A percentile compares a stretch with the other conserved stretches of the same genome.
phyloP scores from a whole-genome alignment of 2,797 vertebrate species.

The Uromys caudimaculatus region DNA sequence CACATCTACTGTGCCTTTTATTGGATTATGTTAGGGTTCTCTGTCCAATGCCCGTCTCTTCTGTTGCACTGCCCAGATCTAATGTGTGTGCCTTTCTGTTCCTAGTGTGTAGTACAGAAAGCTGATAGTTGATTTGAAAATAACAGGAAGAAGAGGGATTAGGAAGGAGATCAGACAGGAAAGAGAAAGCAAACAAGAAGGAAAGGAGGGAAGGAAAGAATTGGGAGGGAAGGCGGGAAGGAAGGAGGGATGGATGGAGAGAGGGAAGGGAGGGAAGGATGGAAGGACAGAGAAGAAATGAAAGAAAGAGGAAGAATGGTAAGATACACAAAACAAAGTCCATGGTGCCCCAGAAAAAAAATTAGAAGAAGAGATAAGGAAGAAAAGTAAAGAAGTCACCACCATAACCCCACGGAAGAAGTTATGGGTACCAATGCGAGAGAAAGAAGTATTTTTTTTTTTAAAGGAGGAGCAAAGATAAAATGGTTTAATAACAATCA shows the following conservation, averaged over 20 bases:
- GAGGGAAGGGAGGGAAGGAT: accelerated
- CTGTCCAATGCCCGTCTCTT: background rate
- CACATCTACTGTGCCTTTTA: background rate
- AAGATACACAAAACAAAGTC: background rate
- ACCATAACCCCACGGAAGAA: too few relatives aligned
- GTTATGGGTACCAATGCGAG: background rate
- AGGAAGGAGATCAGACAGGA: conserved; percentile 12
- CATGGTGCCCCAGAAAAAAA: background rate
- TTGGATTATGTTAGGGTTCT: background rate
- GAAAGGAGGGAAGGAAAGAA: background rate
- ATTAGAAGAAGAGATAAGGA: background rate
- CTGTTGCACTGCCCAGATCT: background rate
- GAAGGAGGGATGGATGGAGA: background rate
- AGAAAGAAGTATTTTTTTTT: background rate
- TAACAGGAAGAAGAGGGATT: background rate
- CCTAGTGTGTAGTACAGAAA: background rate
- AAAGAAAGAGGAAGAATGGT: background rate
- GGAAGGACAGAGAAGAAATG: too few relatives aligned
- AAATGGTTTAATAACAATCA: background rate
- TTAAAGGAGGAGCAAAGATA: background rate
- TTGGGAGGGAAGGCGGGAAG: background rate
- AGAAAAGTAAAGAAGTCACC: background rate
- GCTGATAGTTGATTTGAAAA: background rate
- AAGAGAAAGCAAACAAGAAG: background rate
- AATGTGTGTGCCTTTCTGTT: background rate